These are phyloP conservation scores for Sander lucioperca DNA, from an alignment of 2,113 vertebrate genomes.

Conservation along the genomic window DNA sequence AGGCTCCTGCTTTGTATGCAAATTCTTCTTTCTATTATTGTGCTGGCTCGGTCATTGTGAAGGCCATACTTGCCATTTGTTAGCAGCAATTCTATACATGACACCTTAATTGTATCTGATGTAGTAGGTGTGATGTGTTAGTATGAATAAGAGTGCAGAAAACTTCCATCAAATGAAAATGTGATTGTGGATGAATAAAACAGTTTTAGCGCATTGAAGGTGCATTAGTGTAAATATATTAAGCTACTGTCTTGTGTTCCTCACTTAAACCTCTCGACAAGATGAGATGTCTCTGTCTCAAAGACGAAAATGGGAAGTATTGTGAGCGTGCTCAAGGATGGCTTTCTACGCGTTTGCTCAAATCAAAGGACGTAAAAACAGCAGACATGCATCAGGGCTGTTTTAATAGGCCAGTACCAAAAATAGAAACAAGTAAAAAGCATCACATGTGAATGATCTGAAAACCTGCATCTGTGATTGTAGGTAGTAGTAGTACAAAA, in stretches of 20 bases:
- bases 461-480: neutral
- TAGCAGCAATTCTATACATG: neutral
- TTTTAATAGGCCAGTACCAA: neutral
- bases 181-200: neutral
- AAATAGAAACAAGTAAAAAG: slow-evolving; percentile 32
- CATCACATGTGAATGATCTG: slow-evolving; percentile 1
- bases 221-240: neutral
- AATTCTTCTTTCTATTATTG: neutral
- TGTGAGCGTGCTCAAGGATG: slow-evolving; percentile 1
- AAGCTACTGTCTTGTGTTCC: neutral
- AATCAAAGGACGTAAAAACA: slow-evolving; percentile 26
- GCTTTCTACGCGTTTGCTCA: slow-evolving; percentile 6
- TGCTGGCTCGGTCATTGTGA: neutral
- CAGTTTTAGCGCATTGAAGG: neutral
- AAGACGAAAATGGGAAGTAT: neutral
- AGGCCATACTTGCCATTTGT: slow-evolving; percentile 3
- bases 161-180: neutral
- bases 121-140: neutral
- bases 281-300: neutral
- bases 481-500: neutral
- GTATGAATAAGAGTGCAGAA: neutral
- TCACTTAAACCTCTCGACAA: neutral
- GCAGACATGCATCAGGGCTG: slow-evolving; percentile 6
- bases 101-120: neutral
- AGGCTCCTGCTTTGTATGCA: neutral